Evolutionary conservation across 2,797 vertebrate species (phyloP).

Genomic region (Melanotaenia trifasciata): DNA sequence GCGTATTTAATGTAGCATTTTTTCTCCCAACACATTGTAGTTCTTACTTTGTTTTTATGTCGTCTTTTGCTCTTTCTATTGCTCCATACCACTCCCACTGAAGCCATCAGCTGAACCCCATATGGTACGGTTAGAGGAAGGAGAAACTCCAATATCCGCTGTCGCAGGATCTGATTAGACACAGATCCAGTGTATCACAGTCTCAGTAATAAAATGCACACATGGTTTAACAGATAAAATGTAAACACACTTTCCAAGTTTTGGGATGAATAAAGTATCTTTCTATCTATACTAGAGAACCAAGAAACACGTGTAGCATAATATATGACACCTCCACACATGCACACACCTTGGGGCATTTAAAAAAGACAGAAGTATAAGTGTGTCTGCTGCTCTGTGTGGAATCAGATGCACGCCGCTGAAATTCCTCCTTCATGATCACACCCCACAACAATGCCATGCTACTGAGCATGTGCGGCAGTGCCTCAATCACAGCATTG

Average conservation of each 20-base stretch:
- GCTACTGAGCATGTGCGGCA: conserved; percentile 90
- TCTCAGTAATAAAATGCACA: not conserved
- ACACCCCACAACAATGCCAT: conserved; percentile 92
- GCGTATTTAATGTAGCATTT: not conserved
- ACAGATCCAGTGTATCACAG: not conserved
- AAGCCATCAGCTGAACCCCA: conserved; percentile 91
- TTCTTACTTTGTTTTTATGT: conserved; percentile 89
- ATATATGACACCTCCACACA: not conserved
- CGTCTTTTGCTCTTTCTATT: conserved; percentile 86
- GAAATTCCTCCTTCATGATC: conserved; percentile 87
- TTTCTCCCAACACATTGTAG: not conserved
- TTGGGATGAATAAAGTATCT: not conserved
- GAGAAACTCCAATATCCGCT: conserved; percentile 92
- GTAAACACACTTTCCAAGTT: not conserved
- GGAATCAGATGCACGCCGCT: conserved; percentile 83
- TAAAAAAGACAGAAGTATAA: conserved; percentile 93
- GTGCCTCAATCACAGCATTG: conserved; percentile 91
- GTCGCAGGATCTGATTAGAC: conserved; percentile 77
- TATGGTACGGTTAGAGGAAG: conserved; percentile 90
- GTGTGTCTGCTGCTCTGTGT: conserved; percentile 84
- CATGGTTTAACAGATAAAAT: not conserved
- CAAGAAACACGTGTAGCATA: not conserved
- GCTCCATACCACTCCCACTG: conserved; percentile 92
- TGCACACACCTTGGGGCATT: conserved; percentile 89
- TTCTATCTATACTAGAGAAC: not conserved